These are phyloP conservation scores for Brachionus plicatilis DNA, from an alignment of 1,140 invertebrate genomes.

Conservation along the genomic window DNA sequence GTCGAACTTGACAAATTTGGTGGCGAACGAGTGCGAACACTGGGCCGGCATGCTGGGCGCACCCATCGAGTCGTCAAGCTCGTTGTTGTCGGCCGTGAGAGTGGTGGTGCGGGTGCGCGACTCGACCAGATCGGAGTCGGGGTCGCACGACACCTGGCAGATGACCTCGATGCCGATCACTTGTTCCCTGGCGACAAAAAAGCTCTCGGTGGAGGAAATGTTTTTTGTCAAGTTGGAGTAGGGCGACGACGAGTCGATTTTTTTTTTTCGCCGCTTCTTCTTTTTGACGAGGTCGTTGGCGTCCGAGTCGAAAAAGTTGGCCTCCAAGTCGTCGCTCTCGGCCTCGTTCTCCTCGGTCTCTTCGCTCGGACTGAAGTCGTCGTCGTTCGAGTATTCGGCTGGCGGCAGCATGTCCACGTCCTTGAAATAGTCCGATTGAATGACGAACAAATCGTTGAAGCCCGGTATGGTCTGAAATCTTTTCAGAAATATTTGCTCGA, in stretches of 20 bases:
- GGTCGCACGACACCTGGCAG: background rate
- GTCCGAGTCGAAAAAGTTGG: background rate
- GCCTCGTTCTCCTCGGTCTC: background rate
- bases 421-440: background rate
- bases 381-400: background rate
- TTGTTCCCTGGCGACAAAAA: background rate
- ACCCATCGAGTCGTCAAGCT: background rate
- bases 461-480: background rate
- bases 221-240: background rate
- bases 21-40: background rate
- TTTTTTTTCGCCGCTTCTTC: background rate
- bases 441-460: constrained; percentile 29
- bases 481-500: constrained; percentile 29
- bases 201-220: background rate
- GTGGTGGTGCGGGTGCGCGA: background rate
- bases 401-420: background rate
- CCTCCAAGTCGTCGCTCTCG: background rate
- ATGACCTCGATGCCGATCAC: background rate
- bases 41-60: background rate
- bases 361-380: background rate
- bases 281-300: background rate
- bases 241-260: background rate
- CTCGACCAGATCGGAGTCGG: background rate
- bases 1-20: constrained; percentile 26
- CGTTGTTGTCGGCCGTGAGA: background rate